phyloP scores from a whole-genome alignment of 1,140 invertebrate genomes.

The Polyergus mexicanus region DNA sequence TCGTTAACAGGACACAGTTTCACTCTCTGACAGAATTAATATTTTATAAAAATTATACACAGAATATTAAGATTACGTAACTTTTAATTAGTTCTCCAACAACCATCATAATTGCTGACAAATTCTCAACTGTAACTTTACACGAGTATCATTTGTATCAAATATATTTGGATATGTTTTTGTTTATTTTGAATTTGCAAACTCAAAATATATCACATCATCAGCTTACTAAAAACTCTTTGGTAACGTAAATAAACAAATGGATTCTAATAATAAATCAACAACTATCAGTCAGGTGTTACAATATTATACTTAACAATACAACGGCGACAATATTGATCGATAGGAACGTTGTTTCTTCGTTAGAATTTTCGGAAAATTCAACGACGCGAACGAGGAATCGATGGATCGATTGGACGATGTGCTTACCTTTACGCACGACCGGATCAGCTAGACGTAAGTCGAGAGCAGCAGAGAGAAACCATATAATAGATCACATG shows the following conservation, averaged over 20 bases:
- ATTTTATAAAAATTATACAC: neutral
- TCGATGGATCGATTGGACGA: neutral
- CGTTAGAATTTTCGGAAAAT: neutral
- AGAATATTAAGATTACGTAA: neutral
- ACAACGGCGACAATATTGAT: neutral
- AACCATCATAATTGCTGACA: neutral
- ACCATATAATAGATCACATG: conserved; percentile 26
- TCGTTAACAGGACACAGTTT: neutral
- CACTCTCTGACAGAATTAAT: neutral
- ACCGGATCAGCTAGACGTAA: neutral
- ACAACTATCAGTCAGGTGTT: neutral
- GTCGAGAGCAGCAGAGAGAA: conserved; percentile 18
- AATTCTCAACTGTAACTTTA: neutral
- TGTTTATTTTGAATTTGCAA: neutral
- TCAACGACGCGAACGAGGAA: neutral
- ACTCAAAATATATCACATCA: neutral
- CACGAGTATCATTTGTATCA: neutral
- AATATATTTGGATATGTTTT: neutral
- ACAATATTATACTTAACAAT: neutral
- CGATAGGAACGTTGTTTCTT: neutral
- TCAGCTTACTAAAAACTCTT: neutral
- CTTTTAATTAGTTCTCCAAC: neutral
- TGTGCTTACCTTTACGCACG: conserved; percentile 34
- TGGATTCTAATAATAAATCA: neutral
- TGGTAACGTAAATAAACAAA: neutral